Evolutionary conservation across 2,888 invertebrate species (phyloP).

Genomic region (Acanthosepion esculentum): DNA sequence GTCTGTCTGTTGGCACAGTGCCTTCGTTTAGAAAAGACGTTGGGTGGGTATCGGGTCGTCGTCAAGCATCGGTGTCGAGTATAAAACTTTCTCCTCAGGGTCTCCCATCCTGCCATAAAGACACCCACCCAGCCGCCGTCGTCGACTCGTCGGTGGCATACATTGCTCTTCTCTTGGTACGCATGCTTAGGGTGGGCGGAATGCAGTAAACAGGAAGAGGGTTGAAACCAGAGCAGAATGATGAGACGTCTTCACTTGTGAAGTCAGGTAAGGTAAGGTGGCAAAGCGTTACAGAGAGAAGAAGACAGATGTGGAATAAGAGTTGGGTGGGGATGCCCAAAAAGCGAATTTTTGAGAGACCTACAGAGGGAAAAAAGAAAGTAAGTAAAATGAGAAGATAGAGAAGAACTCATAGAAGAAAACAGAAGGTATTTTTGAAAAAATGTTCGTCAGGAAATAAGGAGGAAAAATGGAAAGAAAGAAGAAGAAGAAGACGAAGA

Average conservation of each 20-base stretch:
- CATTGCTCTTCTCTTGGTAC: background rate
- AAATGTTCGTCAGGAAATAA: too few relatives aligned
- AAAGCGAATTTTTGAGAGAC: background rate
- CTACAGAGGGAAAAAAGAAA: background rate
- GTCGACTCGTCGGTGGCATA: background rate
- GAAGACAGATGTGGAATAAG: background rate
- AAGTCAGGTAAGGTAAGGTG: background rate
- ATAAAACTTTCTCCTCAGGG: background rate
- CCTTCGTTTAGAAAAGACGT: background rate
- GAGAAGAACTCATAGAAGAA: background rate
- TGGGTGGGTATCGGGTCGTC: background rate
- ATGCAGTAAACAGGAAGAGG: conserved; percentile 33
- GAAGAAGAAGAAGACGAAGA: too few relatives aligned
- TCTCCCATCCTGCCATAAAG: background rate
- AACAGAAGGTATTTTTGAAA: background rate
- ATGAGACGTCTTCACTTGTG: conserved; percentile 16
- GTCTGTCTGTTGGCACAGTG: background rate
- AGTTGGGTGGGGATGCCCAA: background rate
- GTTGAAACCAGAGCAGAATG: conserved; percentile 17
- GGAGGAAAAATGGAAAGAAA: too few relatives aligned
- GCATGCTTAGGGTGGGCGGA: conserved; percentile 10
- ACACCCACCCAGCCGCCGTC: background rate
- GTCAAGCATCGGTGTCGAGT: background rate
- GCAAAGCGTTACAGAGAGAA: too few relatives aligned
- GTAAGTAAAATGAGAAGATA: background rate